phyloP scores from a whole-genome alignment of 2,797 vertebrate species.

The Siniperca undulata region DNA sequence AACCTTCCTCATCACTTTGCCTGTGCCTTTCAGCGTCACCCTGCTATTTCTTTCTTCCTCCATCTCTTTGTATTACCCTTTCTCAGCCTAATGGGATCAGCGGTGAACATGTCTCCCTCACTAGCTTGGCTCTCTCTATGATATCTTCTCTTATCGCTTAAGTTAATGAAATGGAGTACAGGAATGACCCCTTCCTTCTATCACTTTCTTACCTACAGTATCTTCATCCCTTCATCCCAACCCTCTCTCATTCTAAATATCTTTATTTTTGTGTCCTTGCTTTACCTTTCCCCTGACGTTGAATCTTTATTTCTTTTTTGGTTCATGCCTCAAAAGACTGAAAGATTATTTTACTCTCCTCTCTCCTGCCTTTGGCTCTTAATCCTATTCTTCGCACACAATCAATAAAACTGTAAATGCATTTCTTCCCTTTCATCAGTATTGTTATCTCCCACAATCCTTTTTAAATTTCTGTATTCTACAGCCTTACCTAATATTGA shows the following conservation, averaged over 20 bases:
- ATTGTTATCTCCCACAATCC: slow-evolving; percentile 44
- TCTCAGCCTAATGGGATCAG: slow-evolving; percentile 77
- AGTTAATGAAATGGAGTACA: slow-evolving; percentile 76
- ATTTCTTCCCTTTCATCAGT: slow-evolving; percentile 49
- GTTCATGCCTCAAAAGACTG: slow-evolving; percentile 1
- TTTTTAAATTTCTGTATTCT: slow-evolving; percentile 39
- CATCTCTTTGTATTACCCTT: slow-evolving; percentile 58
- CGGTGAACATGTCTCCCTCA: slow-evolving; percentile 64
- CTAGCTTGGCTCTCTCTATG: slow-evolving; percentile 46
- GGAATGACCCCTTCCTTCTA: slow-evolving; percentile 51
- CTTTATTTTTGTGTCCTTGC: slow-evolving; percentile 34
- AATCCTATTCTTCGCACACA: slow-evolving; percentile 31
- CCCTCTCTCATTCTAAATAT: slow-evolving; percentile 28
- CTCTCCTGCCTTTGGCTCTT: slow-evolving; percentile 30
- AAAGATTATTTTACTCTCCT: slow-evolving; percentile 12
- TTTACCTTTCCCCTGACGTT: slow-evolving; percentile 22
- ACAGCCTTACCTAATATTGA: slow-evolving; percentile 20
- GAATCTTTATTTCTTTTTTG: slow-evolving; percentile 16
- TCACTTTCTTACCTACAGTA: slow-evolving; percentile 16
- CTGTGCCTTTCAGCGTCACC: slow-evolving; percentile 47
- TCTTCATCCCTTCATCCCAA: slow-evolving; percentile 13
- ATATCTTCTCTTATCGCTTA: slow-evolving; percentile 65
- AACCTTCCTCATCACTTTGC: slow-evolving; percentile 37
- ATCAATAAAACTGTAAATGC: slow-evolving; percentile 53
- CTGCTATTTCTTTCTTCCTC: slow-evolving; percentile 55